Evolutionary conservation across 2,888 invertebrate genomes (phyloP), one percentile per base, ranked within the genome.

Genomic region (Eupeodes latifasciatus): DNA sequence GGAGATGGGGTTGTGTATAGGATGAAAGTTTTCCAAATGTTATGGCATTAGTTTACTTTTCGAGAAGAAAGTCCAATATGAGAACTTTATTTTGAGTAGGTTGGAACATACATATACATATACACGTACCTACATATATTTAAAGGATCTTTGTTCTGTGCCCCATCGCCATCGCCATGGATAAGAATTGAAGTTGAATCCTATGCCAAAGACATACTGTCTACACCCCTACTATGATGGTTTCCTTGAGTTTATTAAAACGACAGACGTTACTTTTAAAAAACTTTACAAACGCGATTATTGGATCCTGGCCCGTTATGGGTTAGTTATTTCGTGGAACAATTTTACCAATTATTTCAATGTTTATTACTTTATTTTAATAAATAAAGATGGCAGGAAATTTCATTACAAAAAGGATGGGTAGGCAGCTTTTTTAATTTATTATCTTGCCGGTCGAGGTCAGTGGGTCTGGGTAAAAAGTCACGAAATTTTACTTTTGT

Each of bases 181-280:
- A 64, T 80, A 55, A 59, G 77, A 53, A 19, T 51, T 77, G 44
- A 27, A 47, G 44, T 7, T 47, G n/a, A 47, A 40, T 11, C 55
- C 1, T 67, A 51, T 69, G 67, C 34, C 36, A 78, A 85, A 88
- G 84, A 84, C 84, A 88, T 81, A 88, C 81, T 84, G 88, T 84
- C 88, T 84, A 66, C 69, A 78, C 75, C 74, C 59, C 74, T 57
- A 6, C 40, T 40, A 5, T 9, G 40, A 40, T 66, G 72, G 62
- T 77, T 87, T 76, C 71, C 62, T 88, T 66, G 74, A 78, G 88
- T 88, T 88, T 88, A 88, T 88, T 88, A 88, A 85, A 85, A 88
- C 78, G 88, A 85, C 69, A 61, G 69, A 81, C 66, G 47, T 66
- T 66, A 47, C 47, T 47, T 71, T 61, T 59, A 74, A 64, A 75